Evolutionary conservation across 1,140 invertebrate species (phyloP), one percentile per base, ranked within the genome.

Genomic region (Thaumetopoea pityocampa): DNA sequence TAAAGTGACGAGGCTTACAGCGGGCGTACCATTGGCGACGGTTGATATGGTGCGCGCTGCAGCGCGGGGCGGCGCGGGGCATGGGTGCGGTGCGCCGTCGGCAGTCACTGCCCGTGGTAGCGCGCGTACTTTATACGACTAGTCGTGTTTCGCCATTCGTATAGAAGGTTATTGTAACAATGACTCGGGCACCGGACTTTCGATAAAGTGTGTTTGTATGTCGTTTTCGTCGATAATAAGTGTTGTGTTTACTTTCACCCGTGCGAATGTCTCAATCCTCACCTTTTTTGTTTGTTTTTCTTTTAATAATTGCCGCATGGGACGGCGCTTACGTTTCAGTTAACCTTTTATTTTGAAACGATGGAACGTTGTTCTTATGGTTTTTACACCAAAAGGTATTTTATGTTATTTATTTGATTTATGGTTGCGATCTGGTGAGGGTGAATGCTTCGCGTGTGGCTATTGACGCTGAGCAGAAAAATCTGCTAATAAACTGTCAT

Each of bases 311-410:
- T 77, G 77, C 73, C 74, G 72, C 73, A 78, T 80, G 73, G 76
- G 69, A 73, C 77, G 79, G 77, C 74, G 71, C 62, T 78, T 80
- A 72, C 71, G 66, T 74, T 81, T 84, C 68, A 74, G 77, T 81
- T 83, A 76, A 79, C 56, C 67, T 64, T 81, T 81, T 80, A 81
- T 81, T 81, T 81, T 81, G 77, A 81, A 81, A 84, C 77, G 76
- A 83, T 83, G 79, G 79, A 83, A 78, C 77, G 77, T 83, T 76
- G 77, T 83, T 81, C 79, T 83, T 83, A 83, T 81, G 77, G 77
- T 83, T 83, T 83, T 83, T 83, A 83, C 77, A 83, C 79, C 62
- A 83, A 81, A 81, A 83, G 80, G 80, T 84, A 84, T 81, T 84
- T 84, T 81, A 74, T 80, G 72, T 84, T 84, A 66, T 76, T 81